Base-by-base conservation (phyloP, 1,140 invertebrate genomes). In the Drosophila equinoxialis region DNA sequence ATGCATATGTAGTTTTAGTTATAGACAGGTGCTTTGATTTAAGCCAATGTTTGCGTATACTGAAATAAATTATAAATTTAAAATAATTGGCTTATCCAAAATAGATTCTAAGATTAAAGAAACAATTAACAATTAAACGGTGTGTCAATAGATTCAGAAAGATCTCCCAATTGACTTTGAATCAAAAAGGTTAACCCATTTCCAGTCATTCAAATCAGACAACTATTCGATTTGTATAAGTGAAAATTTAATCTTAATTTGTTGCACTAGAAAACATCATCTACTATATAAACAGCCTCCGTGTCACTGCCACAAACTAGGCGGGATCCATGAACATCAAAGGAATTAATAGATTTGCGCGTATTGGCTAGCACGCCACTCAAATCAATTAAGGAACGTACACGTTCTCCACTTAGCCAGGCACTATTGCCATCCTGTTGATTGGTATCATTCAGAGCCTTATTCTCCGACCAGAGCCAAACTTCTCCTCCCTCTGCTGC, bases 301-400 rank as follows among this genome's bases (percentile, higher is more conserved):
- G 96, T 96, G 90, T 97, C 97, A 72, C 95, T 95, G 30, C 96
- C 96, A 93, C 96, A 97, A 4, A 97, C 78, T 33, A 97, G 91
- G 51, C 94, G 95, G 42, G 94, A 94, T 76, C 94, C 94, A 76
- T 95, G 94, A 45, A 97, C 94, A 92, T 97, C 96, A 35, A 98
- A 93, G 63, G 95, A 95, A 78, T 97, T 98, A 37, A 98, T 94
- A 1, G 96, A 93, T 84, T 96, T 95, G 62, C 95, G 95, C 69
- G 96, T 92, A 42, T 94, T 92, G 2, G 94, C 93, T 91, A 97
- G 95, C 2, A 97, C 83, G 1, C 95, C 95, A 20, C 94, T 95
- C 0, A 97, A 95, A 81, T 95, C 95, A 75, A 97, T 94, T 91
- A 95, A 93, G 79, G 95, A 93, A 92, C 96, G 94, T 70, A 95